These are phyloP conservation scores for Lanius collurio DNA, from an alignment of 2,113 vertebrate species.

Conservation along the genomic window DNA sequence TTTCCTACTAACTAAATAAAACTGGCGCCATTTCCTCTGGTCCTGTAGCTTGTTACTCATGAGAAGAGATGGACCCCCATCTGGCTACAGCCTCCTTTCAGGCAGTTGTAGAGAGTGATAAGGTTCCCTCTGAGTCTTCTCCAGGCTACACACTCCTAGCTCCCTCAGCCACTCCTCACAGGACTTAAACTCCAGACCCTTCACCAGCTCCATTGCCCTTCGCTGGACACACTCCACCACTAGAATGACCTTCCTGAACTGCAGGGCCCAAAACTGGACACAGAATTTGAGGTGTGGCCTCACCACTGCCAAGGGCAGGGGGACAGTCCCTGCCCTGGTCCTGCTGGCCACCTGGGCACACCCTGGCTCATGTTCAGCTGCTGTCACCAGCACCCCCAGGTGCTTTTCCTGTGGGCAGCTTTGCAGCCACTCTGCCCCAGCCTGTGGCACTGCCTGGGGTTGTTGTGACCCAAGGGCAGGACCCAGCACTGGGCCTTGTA, in stretches of 20 bases:
- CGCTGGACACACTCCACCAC: neutral
- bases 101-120: neutral
- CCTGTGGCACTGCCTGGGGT: fast-evolving
- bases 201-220: fast-evolving
- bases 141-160: neutral
- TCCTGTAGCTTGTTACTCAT: neutral
- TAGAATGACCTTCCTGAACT: neutral
- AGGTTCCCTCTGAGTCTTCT: neutral
- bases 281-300: fast-evolving
- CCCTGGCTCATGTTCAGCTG: neutral
- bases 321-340: neutral
- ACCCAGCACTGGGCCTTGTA: neutral
- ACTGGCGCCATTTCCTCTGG: neutral
- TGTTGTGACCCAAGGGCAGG: neutral
- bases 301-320: fast-evolving
- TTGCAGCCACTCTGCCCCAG: neutral
- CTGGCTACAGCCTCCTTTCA: neutral
- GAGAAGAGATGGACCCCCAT: neutral
- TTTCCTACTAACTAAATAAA: neutral
- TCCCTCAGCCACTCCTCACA: neutral
- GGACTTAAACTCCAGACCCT: neutral
- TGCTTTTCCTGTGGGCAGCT: neutral
- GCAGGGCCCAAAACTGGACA: neutral
- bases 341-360: neutral
- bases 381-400: neutral